Conservation (phyloP, 2,888 invertebrate genomes). For the Taphrorychus bicolor region DNA sequence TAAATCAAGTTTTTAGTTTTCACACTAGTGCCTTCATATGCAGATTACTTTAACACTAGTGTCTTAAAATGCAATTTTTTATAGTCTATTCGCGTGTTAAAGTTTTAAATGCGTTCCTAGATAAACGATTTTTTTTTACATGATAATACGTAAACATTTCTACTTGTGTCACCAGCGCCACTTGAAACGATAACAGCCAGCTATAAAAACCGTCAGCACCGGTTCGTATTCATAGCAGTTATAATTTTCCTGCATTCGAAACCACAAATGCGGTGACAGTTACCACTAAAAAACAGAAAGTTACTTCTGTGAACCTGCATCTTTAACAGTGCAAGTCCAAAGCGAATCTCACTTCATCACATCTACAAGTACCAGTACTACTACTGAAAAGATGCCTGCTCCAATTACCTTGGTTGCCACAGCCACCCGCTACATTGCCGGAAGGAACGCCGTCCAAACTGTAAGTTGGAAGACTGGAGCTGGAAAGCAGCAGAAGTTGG, state of each 20-base stretch:
- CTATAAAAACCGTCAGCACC: not conserved
- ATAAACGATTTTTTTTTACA: no score
- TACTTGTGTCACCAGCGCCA: not conserved
- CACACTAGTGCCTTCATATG: no score
- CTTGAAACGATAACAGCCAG: not conserved
- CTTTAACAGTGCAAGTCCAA: no score
- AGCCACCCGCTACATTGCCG: constrained; percentile 69
- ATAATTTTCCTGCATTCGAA: not conserved
- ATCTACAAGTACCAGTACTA: no score
- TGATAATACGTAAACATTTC: not conserved
- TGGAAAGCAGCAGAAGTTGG: constrained; percentile 44
- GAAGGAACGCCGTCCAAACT: constrained; percentile 77
- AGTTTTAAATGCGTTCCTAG: no score
- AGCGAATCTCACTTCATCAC: not conserved
- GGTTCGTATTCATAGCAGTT: not conserved
- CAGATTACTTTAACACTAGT: no score
- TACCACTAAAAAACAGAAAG: no score
- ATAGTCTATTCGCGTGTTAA: no score
- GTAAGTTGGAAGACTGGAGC: constrained; percentile 73
- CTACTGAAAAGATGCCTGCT: constrained; percentile 39
- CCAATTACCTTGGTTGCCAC: constrained; percentile 28
- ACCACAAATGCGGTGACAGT: not conserved
- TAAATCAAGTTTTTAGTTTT: no score
- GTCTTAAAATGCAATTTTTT: no score
- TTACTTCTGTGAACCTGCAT: no score